Base-by-base conservation (phyloP, 2,113 vertebrate genomes). In the Henicopernis longicauda region DNA sequence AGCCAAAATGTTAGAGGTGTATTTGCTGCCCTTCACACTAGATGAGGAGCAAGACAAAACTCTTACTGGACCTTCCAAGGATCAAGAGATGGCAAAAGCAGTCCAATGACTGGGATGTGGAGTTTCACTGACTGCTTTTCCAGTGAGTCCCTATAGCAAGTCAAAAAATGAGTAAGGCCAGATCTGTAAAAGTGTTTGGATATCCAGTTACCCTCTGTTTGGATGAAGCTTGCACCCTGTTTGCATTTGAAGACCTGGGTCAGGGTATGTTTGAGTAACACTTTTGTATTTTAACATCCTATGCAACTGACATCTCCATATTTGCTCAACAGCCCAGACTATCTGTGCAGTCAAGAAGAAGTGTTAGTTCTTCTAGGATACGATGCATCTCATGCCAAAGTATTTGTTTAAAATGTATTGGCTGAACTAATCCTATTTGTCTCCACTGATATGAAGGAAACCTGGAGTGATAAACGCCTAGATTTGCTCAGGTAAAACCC, bases 251-350 rank as follows among this genome's bases (percentile, higher is more conserved):
- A 15, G 47, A 10, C n/a, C n/a, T 19, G 34, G 13, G 10, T 38
- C 21, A 25, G 71, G 36, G 5, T 34, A 42, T 67, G 57, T 45
- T 80, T 25, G 52, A 19, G 10, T 22, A 67, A 52, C 15, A 11
- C 31, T 42, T 70, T 5, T 11, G 29, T 42, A 3, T 34, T 82
- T 88, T 21, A 84, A 29, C 38, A 26, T 58, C 38, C 34, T 57
- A 3, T 16, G 25, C 10, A 49, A 16, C 11, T 22, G 40, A 38
- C 16, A 42, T 13, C 42, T 38, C 52, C 0, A 0, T 3, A 3
- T 36, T 44, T 82, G 47, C 66, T 31, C 71, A 9, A 9, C 50
- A 54, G 36, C 34, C 54, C 22, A 11, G 54, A 25, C 19, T 21
- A 4, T 22, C 50, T n/a, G 20, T 32, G 54, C 16, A 14, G 22